Evolutionary conservation across 2,888 invertebrate species (phyloP), one percentile per base, ranked within the genome.

Genomic region (Dasypogon diadema): DNA sequence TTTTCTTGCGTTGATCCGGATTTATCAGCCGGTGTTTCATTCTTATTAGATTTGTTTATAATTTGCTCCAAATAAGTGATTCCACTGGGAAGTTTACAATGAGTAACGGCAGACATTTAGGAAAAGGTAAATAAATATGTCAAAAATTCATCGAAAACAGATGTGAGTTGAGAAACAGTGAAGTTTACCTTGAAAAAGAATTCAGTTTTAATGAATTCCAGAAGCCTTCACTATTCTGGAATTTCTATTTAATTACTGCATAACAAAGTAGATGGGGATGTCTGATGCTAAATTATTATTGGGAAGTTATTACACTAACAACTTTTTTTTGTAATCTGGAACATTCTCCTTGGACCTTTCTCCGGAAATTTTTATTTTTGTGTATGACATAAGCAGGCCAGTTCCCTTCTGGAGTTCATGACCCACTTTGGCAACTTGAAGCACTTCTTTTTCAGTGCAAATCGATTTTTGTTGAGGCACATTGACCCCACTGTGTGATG

Each of bases 101-200:
- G 79, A 78, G 76, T 63, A 78, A 73, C 21, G 78, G 79, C 68
- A 78, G 78, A 37, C 79, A 79, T 78, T 77, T 78, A 24, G 34
- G 72, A 58, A 80, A 77, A 79, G 78, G 78, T 79, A 77, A 42
- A 65, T 14, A 14, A 14, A 16, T 48, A 48, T n/a, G n/a, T 37
- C 5, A 37, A 37, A 10, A 37, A 10, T 37, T 37, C 10, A 37
- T 37, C 6, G 37, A 10, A 37, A 8, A 37, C 6, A 8, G n/a
- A n/a, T n/a, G n/a, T n/a, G n/a, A n/a, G n/a, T n/a, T n/a, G n/a
- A n/a, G n/a, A n/a, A n/a, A n/a, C n/a, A n/a, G n/a, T n/a, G n/a
- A n/a, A n/a, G n/a, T n/a, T n/a, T n/a, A n/a, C n/a, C n/a, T n/a
- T n/a, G n/a, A n/a, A n/a, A n/a, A n/a, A n/a, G n/a, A n/a, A n/a